phyloP scores from a whole-genome alignment of 1,140 invertebrate species.

The Ephestia elutella region DNA sequence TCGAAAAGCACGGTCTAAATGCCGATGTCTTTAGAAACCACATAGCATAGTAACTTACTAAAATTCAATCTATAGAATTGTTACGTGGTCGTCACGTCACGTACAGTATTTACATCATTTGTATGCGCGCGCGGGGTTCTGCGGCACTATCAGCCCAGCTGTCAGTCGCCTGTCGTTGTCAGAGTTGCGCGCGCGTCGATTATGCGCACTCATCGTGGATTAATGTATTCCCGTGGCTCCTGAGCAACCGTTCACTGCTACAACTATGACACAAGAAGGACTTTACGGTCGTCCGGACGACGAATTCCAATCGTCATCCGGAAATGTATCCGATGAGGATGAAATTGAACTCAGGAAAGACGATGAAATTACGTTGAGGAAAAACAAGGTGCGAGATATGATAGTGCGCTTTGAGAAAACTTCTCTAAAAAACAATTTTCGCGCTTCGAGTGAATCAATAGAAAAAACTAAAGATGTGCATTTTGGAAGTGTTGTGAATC shows the following conservation, averaged over 20 bases:
- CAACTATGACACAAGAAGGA: constrained; percentile 61
- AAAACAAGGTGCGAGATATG: constrained; percentile 63
- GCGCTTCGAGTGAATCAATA: constrained; percentile 51
- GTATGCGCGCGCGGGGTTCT: constrained; percentile 21
- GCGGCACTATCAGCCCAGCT: constrained; percentile 33
- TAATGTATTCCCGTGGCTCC: constrained; percentile 39
- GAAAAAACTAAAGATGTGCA: constrained; percentile 50
- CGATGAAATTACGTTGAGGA: constrained; percentile 53
- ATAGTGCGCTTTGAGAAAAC: constrained; percentile 62
- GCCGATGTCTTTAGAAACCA: no score
- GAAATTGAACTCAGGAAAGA: constrained; percentile 52
- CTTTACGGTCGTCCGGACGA: constrained; percentile 36
- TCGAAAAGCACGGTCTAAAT: no score
- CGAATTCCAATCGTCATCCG: constrained; percentile 39
- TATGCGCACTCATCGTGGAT: constrained; percentile 39
- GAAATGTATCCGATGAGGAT: constrained; percentile 50
- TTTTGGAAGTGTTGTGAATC: constrained; percentile 59
- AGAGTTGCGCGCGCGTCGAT: constrained; percentile 41
- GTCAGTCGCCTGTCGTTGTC: constrained; percentile 47
- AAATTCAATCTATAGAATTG: neutral
- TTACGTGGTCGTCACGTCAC: constrained; percentile 5
- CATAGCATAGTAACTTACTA: no score
- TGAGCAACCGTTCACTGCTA: constrained; percentile 10
- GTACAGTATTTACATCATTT: constrained; percentile 30
- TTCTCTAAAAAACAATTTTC: constrained; percentile 28